A percentile compares a stretch with the other conserved stretches of the same genome.
phyloP scores from a whole-genome alignment of 2,888 invertebrate genomes.

The Sepioteuthis lessoniana region DNA sequence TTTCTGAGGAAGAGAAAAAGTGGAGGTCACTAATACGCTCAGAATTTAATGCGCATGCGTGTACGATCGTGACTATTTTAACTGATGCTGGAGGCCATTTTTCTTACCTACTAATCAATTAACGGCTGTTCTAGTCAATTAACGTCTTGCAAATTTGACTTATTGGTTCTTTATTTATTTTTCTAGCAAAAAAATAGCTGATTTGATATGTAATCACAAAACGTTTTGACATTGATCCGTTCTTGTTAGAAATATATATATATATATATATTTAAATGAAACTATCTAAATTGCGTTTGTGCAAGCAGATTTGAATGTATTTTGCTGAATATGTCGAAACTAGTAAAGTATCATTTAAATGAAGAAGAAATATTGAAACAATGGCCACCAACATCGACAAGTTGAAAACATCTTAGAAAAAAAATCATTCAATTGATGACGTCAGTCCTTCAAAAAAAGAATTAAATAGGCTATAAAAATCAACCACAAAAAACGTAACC shows the following conservation, averaged over 20 bases:
- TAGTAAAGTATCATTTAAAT: too few relatives aligned
- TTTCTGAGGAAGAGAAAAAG: neutral
- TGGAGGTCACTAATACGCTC: neutral
- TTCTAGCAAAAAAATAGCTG: neutral
- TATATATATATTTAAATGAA: neutral
- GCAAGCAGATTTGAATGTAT: neutral
- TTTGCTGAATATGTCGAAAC: neutral
- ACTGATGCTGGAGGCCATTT: neutral
- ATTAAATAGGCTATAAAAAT: neutral
- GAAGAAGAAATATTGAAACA: neutral
- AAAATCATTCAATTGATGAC: neutral
- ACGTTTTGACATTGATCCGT: neutral
- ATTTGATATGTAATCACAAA: neutral
- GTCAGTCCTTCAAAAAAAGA: neutral
- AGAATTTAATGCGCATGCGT: neutral
- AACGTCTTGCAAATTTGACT: neutral
- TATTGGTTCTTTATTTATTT: neutral
- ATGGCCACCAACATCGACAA: neutral
- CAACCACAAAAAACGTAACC: neutral
- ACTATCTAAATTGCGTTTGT: neutral
- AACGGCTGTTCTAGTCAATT: neutral
- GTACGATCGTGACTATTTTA: neutral
- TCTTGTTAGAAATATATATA: neutral
- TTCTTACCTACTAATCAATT: neutral
- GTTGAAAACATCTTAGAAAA: neutral